These are phyloP conservation scores for Ochlodes sylvanus DNA, from an alignment of 2,888 invertebrate genomes.

Conservation along the genomic window DNA sequence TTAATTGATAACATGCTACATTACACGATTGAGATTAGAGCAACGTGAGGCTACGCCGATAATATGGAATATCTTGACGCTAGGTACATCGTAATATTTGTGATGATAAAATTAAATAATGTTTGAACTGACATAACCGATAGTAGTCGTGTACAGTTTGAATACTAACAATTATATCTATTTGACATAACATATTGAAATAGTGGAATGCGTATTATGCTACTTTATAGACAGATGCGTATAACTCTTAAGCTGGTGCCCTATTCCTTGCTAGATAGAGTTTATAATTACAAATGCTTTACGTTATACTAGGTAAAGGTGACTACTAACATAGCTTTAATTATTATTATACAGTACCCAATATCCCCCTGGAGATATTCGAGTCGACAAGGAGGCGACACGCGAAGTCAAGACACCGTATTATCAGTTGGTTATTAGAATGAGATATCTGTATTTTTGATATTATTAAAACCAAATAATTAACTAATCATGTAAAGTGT, in stretches of 20 bases:
- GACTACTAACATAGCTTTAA: slow-evolving; percentile 80
- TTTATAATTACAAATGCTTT: slow-evolving; percentile 18
- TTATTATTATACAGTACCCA: slow-evolving; percentile 85
- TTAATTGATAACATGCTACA: slow-evolving; percentile 22
- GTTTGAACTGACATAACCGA: slow-evolving; percentile 19
- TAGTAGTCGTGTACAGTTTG: slow-evolving; percentile 6
- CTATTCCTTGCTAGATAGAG: slow-evolving; percentile 12
- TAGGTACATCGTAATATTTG: slow-evolving; percentile 13
- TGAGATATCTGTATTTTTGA: slow-evolving; percentile 66
- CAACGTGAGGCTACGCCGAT: neutral
- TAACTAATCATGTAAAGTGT: slow-evolving; percentile 72
- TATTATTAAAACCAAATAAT: slow-evolving; percentile 60
- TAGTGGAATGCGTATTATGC: neutral
- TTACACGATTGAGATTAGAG: neutral
- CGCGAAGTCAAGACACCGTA: slow-evolving; percentile 84
- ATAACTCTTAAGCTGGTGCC: slow-evolving; percentile 13
- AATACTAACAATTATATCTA: slow-evolving; percentile 19
- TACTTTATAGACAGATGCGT: slow-evolving; percentile 6
- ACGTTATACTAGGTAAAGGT: slow-evolving; percentile 42
- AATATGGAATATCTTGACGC: slow-evolving; percentile 5
- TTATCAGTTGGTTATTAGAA: slow-evolving; percentile 85
- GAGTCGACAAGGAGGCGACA: slow-evolving; percentile 83
- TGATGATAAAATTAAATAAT: slow-evolving; percentile 9
- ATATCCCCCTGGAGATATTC: slow-evolving; percentile 85
- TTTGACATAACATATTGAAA: slow-evolving; percentile 9